phyloP scores from a whole-genome alignment of 2,113 vertebrate genomes.

The Casuarius casuarius region DNA sequence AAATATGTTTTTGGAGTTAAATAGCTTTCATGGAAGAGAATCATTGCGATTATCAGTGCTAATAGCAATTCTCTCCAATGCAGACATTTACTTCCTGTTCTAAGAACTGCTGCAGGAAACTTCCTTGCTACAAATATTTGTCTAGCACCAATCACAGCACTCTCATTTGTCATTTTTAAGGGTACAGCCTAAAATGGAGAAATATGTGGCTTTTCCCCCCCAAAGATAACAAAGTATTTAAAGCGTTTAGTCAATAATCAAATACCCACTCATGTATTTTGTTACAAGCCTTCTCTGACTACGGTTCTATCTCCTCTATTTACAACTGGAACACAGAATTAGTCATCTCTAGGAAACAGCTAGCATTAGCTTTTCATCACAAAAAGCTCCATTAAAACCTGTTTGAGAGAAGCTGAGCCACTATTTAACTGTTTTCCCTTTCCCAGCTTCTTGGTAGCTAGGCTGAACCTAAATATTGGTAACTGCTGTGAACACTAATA shows the following conservation, averaged over 20 bases:
- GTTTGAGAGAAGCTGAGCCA: slow-evolving; percentile 10
- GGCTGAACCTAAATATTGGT: slow-evolving; percentile 1
- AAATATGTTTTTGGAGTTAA: slow-evolving; percentile 61
- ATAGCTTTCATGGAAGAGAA: slow-evolving; percentile 59
- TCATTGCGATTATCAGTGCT: slow-evolving; percentile 53
- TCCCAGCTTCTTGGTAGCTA: not conserved
- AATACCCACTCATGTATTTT: not conserved
- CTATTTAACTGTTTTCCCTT: not conserved
- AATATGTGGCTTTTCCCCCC: not conserved
- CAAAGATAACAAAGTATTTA: not conserved
- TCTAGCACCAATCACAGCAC: not conserved
- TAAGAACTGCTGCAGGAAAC: slow-evolving; percentile 41
- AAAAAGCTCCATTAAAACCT: slow-evolving; percentile 57
- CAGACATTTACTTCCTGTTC: slow-evolving; percentile 56
- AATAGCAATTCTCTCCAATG: slow-evolving; percentile 37
- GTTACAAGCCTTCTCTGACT: not conserved
- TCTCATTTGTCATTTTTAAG: slow-evolving; percentile 25
- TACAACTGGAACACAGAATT: slow-evolving; percentile 12
- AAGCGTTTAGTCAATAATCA: slow-evolving; percentile 23
- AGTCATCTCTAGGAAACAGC: slow-evolving; percentile 40
- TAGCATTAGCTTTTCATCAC: slow-evolving; percentile 34
- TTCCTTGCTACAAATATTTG: slow-evolving; percentile 17
- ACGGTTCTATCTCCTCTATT: not conserved
- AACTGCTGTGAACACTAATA: not conserved
- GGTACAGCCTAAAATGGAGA: slow-evolving; percentile 6